Evolutionary conservation across 2,888 invertebrate species (phyloP), one percentile per base, ranked within the genome.

Genomic region (Willowsia nigromaculata): DNA sequence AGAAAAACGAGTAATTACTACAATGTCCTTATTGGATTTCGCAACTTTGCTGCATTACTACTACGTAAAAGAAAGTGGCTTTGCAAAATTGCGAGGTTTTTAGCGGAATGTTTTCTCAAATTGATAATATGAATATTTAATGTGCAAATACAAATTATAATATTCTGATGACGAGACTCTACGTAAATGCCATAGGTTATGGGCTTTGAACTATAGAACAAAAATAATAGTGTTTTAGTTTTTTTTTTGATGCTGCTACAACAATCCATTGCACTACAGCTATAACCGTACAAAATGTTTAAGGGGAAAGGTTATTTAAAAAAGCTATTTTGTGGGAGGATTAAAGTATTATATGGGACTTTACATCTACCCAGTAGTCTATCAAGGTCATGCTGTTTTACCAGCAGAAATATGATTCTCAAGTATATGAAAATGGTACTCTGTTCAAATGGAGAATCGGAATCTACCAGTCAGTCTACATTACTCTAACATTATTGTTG

Each of bases 291-390:
- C 22, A 59, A 25, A 59, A 59, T 6, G 0, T 71, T 71, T 3
- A 25, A 15, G 7, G 74, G 74, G 15, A 74, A 22, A 27, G 27
- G 6, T 47, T 37, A 30, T n/a, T 30, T 74, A 40, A 74, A 47
- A 50, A 74, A 74, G 47, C 74, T 6, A 74, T 74, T 43, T 25
- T 25, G 74, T 18, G 13, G 74, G 27, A 15, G 74, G 74, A 74
- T 74, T 50, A 74, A 74, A 74, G 47, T 43, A 71, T 71, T 43
- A 43, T 65, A 65, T 43, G 71, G 71, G 13, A n/a, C 13, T 40
- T 18, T 71, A 18, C 71, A 40, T 4, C 18, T 43, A 1, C 9
- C 15, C 40, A n/a, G n/a, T 43, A 6, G 40, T 37, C 22, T 43
- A 43, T 43, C 37, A 71, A 71, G 71, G 71, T 71, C 71, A 71